These are phyloP conservation scores for Stegodyphus dumicola DNA, from an alignment of 1,140 invertebrate species.

Conservation along the genomic window DNA sequence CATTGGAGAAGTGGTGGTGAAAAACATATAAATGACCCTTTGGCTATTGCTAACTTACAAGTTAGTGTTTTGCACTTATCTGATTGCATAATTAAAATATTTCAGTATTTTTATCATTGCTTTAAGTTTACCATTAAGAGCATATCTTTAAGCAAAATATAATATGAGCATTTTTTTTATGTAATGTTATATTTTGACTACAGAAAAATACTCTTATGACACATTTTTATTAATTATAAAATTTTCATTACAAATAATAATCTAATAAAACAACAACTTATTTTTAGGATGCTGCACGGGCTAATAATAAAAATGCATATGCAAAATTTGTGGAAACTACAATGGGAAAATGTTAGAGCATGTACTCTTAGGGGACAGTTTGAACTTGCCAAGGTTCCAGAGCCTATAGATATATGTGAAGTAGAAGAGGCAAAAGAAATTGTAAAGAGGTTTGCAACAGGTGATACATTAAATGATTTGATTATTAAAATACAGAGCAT, in stretches of 20 bases:
- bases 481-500: too few relatives aligned
- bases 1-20: slow-evolving; percentile 98
- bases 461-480: slow-evolving; percentile 63
- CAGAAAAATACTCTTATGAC: too few relatives aligned
- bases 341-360: slow-evolving; percentile 83
- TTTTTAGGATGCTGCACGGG: slow-evolving; percentile 81
- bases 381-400: slow-evolving; percentile 81
- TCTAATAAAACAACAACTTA: neutral
- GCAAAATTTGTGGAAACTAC: slow-evolving; percentile 89
- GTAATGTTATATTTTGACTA: too few relatives aligned
- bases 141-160: too few relatives aligned
- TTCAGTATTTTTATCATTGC: too few relatives aligned
- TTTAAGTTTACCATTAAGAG: too few relatives aligned
- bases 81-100: too few relatives aligned
- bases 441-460: slow-evolving; percentile 88
- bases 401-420: slow-evolving; percentile 81
- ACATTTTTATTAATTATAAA: too few relatives aligned
- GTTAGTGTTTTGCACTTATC: slow-evolving; percentile 66
- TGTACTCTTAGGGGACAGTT: slow-evolving; percentile 95
- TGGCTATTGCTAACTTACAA: slow-evolving; percentile 92
- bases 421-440: slow-evolving; percentile 93
- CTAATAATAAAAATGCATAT: slow-evolving; percentile 86
- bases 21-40: slow-evolving; percentile 97
- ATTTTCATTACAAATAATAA: too few relatives aligned
- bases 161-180: too few relatives aligned